A percentile compares a stretch with the other conserved stretches of the same genome.
Conservation (phyloP, 2,797 vertebrate genomes). For the Okamejei kenojei region DNA sequence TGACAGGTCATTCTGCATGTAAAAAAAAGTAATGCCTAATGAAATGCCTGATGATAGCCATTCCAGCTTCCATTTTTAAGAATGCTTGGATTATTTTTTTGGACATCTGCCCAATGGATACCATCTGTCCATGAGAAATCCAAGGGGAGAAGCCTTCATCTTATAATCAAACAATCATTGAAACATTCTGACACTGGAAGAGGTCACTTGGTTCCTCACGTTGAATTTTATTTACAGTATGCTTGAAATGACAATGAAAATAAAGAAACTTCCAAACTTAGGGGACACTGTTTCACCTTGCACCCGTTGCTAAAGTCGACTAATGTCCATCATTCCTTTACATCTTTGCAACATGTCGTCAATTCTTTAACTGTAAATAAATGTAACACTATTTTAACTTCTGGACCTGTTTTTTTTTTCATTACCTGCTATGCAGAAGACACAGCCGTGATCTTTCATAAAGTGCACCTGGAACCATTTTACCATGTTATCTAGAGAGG, state of each 20-base stretch:
- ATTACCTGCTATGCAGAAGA: background rate
- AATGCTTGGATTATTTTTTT: background rate
- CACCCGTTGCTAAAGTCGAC: background rate
- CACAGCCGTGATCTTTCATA: background rate
- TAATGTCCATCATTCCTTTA: background rate
- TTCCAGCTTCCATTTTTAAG: background rate
- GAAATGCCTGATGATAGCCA: background rate
- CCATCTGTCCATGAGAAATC: background rate
- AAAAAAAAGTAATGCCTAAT: background rate
- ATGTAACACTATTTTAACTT: background rate
- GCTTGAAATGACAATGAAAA: background rate
- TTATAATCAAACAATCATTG: background rate
- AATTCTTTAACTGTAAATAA: background rate
- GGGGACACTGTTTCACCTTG: background rate
- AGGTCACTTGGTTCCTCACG: too few species aligned
- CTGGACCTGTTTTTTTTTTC: too few species aligned
- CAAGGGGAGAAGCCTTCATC: background rate
- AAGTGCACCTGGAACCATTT: background rate
- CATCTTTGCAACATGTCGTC: background rate
- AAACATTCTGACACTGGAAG: too few species aligned
- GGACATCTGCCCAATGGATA: background rate
- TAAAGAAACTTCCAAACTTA: background rate
- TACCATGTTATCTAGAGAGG: background rate
- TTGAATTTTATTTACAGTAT: background rate
- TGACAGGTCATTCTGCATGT: background rate